Base-by-base conservation (phyloP, 2,797 vertebrate species). In the Gambelia wislizenii region DNA sequence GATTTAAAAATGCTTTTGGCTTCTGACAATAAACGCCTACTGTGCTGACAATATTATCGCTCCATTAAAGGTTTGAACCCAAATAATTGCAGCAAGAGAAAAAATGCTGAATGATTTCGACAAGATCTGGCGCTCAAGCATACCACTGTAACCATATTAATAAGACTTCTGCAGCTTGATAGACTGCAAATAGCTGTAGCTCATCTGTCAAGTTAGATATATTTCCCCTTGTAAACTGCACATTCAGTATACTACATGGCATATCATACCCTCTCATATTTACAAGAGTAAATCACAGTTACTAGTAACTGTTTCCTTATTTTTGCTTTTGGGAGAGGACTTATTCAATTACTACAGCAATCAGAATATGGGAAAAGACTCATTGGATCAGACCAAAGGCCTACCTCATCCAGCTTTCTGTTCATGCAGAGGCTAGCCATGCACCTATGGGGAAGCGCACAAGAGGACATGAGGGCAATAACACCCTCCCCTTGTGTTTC, bases 51-150 rank as follows among this genome's bases (percentile, higher is more conserved):
- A 87, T 27, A 90, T 61, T 84, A 36, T 0, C 0, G 0, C 79
- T 91, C 84, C 84, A 92, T 86, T 94, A 90, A 87, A 93, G 86
- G 85, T 25, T 13, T 80, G 22, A 91, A 91, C 67, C 54, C 88
- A 94, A 91, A 52, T 92, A 91, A 82, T n/a, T 47, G 75, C 89
- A 90, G 87, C 89, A 87, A 89, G 27, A 39, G 87, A 89, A 91
- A 83, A 91, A 74, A 69, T 86, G 69, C 64, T 22, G 56, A 87
- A 69, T 36, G 61, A 39, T 27, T 69, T 87, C 25, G 25, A 6
- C 61, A 79, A 54, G n/a, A 2, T 86, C 69, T 54, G 33, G 25
- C n/a, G n/a, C n/a, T 86, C 14, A 61, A 69, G n/a, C n/a, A 39
- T 30, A 36, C 61, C 12, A 13, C 36, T 33, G 39, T 54, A 36